A percentile compares a stretch with the other conserved stretches of the same genome.
Conservation (phyloP, 2,888 invertebrate genomes). For the Alloplasta piceator region DNA sequence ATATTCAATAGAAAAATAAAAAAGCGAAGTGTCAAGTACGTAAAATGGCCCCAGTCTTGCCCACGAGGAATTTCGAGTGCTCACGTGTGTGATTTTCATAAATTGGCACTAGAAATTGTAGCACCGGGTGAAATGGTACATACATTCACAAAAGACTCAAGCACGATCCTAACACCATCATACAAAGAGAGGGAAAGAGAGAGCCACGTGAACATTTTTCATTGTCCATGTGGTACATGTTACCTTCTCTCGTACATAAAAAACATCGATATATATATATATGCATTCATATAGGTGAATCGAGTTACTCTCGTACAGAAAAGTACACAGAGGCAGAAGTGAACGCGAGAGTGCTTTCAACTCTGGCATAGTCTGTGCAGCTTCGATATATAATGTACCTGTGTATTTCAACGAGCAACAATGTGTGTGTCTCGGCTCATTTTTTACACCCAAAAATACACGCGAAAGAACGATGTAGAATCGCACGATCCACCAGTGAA, state of each 20-base stretch:
- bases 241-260: no score
- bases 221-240: constrained; percentile 16
- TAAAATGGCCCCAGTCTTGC: no score
- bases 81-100: no score
- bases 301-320: neutral
- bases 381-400: constrained; percentile 1
- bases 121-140: no score
- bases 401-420: neutral
- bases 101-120: no score
- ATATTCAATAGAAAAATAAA: no score
- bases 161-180: constrained; percentile 3
- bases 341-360: constrained; percentile 33
- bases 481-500: constrained; percentile 14
- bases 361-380: neutral
- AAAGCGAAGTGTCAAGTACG: no score
- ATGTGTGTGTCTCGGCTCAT: constrained; percentile 14
- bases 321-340: neutral
- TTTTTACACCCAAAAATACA: neutral
- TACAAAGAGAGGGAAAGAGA: constrained; percentile 1
- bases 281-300: neutral
- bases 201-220: constrained; percentile 46
- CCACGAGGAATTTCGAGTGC: no score
- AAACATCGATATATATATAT: neutral
- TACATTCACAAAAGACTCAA: no score
- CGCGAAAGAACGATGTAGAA: neutral